A percentile compares a stretch with the other conserved stretches of the same genome.
phyloP scores from a whole-genome alignment of 1,140 invertebrate genomes.

The Varroa destructor region DNA sequence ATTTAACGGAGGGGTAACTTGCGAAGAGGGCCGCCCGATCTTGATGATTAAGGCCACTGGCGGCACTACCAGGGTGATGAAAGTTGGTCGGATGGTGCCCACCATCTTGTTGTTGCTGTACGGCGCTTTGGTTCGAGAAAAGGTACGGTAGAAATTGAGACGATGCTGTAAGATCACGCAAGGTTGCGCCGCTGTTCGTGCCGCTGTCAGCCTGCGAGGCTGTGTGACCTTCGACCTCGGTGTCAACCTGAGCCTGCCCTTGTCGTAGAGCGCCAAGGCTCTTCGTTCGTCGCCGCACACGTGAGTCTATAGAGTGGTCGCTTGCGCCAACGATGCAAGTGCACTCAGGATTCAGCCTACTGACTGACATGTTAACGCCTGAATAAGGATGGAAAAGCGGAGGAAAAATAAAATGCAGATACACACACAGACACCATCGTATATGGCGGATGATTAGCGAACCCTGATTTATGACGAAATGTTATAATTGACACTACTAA shows the following conservation, averaged over 20 bases:
- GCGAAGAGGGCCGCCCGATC: slow-evolving; percentile 54
- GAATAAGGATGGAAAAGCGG: slow-evolving; percentile 28
- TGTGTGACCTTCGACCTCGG: slow-evolving; percentile 14
- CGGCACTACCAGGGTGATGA: slow-evolving; percentile 29
- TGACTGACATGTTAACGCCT: background rate
- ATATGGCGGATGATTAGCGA: background rate
- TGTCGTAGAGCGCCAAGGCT: slow-evolving; percentile 33
- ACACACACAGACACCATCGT: background rate
- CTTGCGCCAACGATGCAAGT: background rate
- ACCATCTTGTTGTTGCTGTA: too few relatives aligned
- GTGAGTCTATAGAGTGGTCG: background rate
- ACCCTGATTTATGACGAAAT: background rate
- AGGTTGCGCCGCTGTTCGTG: slow-evolving; percentile 32
- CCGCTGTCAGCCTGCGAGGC: slow-evolving; percentile 7
- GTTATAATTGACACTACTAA: background rate
- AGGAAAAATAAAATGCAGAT: slow-evolving; percentile 8
- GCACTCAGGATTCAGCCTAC: background rate
- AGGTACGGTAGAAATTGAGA: slow-evolving; percentile 31
- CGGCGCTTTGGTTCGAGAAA: slow-evolving; percentile 33
- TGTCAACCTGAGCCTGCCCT: slow-evolving; percentile 11
- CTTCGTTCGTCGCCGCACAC: slow-evolving; percentile 31
- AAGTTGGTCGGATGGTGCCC: too few relatives aligned
- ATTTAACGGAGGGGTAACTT: slow-evolving; percentile 82
- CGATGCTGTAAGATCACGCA: slow-evolving; percentile 32
- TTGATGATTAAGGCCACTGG: slow-evolving; percentile 30